Conservation (phyloP, 2,113 vertebrate genomes). For the Gobius niger region DNA sequence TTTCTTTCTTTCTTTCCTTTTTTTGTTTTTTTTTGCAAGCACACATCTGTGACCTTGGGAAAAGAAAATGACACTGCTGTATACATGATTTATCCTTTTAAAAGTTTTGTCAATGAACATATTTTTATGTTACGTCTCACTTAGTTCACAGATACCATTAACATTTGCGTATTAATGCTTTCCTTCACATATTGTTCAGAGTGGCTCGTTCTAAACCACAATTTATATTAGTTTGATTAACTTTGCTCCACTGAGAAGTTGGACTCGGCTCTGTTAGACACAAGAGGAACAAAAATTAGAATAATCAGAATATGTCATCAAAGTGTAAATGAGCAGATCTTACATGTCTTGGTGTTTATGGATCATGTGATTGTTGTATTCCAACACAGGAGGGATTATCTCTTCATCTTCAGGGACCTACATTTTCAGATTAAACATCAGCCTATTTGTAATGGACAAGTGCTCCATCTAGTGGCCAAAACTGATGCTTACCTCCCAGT, state of each 20-base stretch:
- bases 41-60: background rate
- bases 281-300: background rate
- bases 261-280: slow-evolving; percentile 64
- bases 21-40: background rate
- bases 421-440: slow-evolving; percentile 2
- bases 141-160: background rate
- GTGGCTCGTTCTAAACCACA: slow-evolving; percentile 21
- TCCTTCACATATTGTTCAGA: background rate
- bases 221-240: slow-evolving; percentile 41
- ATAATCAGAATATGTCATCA: background rate
- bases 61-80: background rate
- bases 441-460: background rate
- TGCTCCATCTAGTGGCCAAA: slow-evolving; percentile 40
- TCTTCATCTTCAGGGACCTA: slow-evolving; percentile 88
- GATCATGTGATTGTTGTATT: slow-evolving; percentile 78
- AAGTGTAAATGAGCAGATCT: slow-evolving; percentile 13
- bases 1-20: background rate
- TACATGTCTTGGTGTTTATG: slow-evolving; percentile 72
- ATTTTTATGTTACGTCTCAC: background rate
- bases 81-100: background rate
- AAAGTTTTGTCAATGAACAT: slow-evolving; percentile 4
- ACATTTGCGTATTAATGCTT: background rate
- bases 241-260: slow-evolving; percentile 72
- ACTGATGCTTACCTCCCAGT: slow-evolving; percentile 89
- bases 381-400: slow-evolving; percentile 67